Evolutionary conservation across 2,113 vertebrate genomes (phyloP).

Genomic region (Accipiter virgatus): DNA sequence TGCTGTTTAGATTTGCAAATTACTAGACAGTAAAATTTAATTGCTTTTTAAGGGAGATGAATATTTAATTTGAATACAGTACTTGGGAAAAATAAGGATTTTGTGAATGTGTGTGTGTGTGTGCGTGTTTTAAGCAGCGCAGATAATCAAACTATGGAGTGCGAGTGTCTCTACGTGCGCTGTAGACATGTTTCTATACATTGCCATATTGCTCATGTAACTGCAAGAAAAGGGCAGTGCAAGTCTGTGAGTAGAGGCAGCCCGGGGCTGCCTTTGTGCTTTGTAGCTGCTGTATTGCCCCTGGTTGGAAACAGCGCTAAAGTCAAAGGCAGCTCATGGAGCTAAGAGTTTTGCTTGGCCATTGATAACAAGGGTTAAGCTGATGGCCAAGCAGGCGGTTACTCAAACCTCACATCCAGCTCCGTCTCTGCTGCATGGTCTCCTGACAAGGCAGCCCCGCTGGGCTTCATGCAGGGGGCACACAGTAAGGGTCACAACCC

Average conservation of each 20-base stretch:
- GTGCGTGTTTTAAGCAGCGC: background rate
- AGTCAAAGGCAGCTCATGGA: fast-evolving
- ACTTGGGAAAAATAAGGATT: constrained; percentile 6
- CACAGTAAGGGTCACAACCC: no score
- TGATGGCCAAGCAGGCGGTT: background rate
- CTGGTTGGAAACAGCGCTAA: fast-evolving
- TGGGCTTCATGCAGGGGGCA: fast-evolving
- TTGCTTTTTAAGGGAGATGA: constrained; percentile 62
- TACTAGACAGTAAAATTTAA: constrained; percentile 59
- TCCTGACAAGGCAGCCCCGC: fast-evolving
- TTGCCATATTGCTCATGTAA: background rate
- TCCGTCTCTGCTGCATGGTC: background rate
- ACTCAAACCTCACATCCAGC: background rate
- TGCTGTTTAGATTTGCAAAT: constrained; percentile 63
- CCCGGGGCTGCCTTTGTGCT: fast-evolving
- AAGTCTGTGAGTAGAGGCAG: background rate
- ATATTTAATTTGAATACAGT: constrained; percentile 60
- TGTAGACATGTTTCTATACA: background rate
- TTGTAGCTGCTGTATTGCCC: background rate
- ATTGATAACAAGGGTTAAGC: background rate
- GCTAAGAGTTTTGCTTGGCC: background rate
- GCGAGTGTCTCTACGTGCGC: background rate
- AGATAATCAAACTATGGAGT: background rate
- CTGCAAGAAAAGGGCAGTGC: background rate
- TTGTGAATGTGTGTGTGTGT: background rate